Evolutionary conservation across 2,113 vertebrate genomes (phyloP).

Genomic region (Hippocampus comes): DNA sequence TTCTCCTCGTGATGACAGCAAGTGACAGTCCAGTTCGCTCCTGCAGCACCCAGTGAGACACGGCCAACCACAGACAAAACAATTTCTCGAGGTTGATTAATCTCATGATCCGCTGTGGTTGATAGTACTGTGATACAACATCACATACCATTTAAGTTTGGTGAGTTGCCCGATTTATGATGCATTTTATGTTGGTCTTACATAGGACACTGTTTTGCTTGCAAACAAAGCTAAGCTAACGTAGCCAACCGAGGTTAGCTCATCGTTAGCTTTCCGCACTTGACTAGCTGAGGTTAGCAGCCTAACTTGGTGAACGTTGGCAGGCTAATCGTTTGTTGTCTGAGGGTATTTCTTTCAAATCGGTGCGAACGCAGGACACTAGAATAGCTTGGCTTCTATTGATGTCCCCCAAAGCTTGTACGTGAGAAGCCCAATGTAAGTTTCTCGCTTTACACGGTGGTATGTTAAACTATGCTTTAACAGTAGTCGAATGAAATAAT

Average conservation of each 20-base stretch:
- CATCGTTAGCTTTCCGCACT: slow-evolving; percentile 37
- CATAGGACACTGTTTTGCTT: slow-evolving; percentile 19
- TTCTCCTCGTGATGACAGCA: slow-evolving; percentile 70
- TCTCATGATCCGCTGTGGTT: slow-evolving; percentile 30
- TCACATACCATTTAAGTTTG: slow-evolving; percentile 17
- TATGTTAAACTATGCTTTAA: neutral
- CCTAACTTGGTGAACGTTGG: slow-evolving; percentile 30
- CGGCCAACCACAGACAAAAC: slow-evolving; percentile 49
- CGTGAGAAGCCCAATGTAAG: neutral
- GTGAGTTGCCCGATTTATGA: slow-evolving; percentile 42
- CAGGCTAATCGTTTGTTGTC: slow-evolving; percentile 15
- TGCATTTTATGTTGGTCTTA: slow-evolving; percentile 1
- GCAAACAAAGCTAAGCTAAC: slow-evolving; percentile 58
- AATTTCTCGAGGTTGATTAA: slow-evolving; percentile 22
- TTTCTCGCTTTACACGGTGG: slow-evolving; percentile 5
- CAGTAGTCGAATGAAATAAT: neutral
- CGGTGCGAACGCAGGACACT: neutral
- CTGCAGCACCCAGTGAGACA: slow-evolving; percentile 47
- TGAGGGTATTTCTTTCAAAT: slow-evolving; percentile 2
- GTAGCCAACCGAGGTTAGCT: slow-evolving; percentile 47
- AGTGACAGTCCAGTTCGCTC: slow-evolving; percentile 64
- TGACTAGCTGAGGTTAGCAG: slow-evolving; percentile 33
- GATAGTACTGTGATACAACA: slow-evolving; percentile 5
- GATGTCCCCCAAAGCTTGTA: slow-evolving; percentile 13
- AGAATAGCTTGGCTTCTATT: neutral